phyloP scores from a whole-genome alignment of 2,113 vertebrate species.

The Myotis brandtii region DNA sequence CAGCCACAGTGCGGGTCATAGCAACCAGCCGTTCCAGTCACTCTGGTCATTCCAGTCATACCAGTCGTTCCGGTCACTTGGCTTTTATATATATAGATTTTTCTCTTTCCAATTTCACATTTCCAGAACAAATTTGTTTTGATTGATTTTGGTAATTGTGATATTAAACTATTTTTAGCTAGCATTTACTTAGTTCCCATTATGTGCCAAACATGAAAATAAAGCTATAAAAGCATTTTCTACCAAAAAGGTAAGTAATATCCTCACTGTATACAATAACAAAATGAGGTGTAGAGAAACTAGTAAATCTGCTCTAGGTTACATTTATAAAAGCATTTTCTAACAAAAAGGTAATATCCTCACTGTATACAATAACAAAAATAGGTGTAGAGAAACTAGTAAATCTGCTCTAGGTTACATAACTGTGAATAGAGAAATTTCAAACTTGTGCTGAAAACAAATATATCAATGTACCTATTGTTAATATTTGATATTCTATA shows the following conservation, averaged over 20 bases:
- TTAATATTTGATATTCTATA: slow-evolving; percentile 1
- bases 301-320: background rate
- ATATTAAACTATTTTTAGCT: background rate
- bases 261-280: background rate
- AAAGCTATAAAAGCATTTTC: background rate
- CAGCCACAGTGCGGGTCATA: no score
- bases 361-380: background rate
- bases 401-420: background rate
- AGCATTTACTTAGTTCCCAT: background rate
- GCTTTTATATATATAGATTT: no score
- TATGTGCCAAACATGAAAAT: background rate
- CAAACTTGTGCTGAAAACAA: background rate
- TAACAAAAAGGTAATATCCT: background rate
- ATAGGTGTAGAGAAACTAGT: background rate
- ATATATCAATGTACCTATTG: background rate
- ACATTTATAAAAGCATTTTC: background rate
- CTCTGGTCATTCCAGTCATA: no score
- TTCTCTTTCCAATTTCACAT: background rate
- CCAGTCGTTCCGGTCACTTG: no score
- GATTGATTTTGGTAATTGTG: background rate
- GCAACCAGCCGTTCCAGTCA: rapidly evolving
- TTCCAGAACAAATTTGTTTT: background rate
- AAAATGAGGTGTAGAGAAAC: background rate
- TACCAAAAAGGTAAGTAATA: background rate
- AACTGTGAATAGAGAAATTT: background rate